These are phyloP conservation scores for Gymnoscopelus microlampas DNA, from an alignment of 2,797 vertebrate genomes.

Conservation along the genomic window DNA sequence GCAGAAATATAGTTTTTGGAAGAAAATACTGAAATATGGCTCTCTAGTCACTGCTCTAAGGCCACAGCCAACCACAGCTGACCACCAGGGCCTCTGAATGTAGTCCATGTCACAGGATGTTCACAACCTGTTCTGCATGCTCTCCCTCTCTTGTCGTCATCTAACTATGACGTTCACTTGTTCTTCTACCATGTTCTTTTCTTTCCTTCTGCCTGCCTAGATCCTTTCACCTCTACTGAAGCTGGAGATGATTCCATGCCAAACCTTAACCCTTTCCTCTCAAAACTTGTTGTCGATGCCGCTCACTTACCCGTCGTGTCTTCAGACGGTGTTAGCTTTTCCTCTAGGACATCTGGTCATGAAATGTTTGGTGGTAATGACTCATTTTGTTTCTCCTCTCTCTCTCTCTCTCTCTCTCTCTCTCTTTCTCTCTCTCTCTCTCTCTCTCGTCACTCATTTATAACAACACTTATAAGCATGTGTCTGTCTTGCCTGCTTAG, in stretches of 20 bases:
- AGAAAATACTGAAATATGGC: no score
- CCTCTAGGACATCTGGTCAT: slow-evolving; percentile 98
- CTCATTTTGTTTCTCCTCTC: slow-evolving; percentile 71
- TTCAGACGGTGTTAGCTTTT: slow-evolving; percentile 97
- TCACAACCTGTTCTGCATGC: slow-evolving; percentile 74
- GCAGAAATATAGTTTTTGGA: no score
- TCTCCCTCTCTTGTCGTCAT: slow-evolving; percentile 71
- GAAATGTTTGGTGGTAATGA: slow-evolving; percentile 99
- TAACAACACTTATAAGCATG: no score
- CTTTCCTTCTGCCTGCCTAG: slow-evolving; percentile 83
- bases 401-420: not conserved
- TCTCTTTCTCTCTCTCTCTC: no score
- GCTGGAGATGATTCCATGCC: slow-evolving; percentile 97
- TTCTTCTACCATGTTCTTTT: slow-evolving; percentile 54
- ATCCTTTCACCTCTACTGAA: slow-evolving; percentile 99
- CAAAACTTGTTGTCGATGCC: slow-evolving; percentile 96
- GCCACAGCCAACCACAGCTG: not conserved
- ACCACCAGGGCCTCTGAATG: not conserved
- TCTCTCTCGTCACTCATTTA: no score
- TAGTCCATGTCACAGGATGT: slow-evolving; percentile 36
- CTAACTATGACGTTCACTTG: slow-evolving; percentile 81
- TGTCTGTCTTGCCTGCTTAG: no score
- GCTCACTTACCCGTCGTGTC: slow-evolving; percentile 96
- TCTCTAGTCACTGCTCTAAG: no score
- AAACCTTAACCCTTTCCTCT: slow-evolving; percentile 99